phyloP scores from a whole-genome alignment of 2,888 invertebrate species.

The Rhingia campestris region DNA sequence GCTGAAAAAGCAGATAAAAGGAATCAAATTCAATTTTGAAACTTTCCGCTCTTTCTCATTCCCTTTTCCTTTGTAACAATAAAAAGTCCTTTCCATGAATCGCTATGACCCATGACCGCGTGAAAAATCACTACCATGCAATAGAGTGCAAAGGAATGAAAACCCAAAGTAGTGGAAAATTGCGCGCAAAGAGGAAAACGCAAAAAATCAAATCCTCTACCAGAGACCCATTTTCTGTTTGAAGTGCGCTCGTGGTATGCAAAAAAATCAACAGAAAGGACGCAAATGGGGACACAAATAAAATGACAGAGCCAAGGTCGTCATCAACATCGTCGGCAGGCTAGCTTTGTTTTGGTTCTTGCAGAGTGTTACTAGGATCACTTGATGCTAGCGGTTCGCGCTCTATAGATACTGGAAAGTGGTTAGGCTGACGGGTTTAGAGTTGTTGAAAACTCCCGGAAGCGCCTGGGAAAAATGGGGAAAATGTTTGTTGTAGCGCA shows the following conservation, averaged over 20 bases:
- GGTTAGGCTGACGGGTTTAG: slow-evolving; percentile 20
- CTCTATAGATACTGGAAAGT: slow-evolving; percentile 20
- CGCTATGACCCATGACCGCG: slow-evolving; percentile 71
- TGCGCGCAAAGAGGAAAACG: slow-evolving; percentile 20
- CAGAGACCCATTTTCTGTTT: slow-evolving; percentile 67
- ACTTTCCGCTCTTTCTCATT: not conserved
- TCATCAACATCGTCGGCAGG: slow-evolving; percentile 54
- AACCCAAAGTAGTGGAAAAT: slow-evolving; percentile 61
- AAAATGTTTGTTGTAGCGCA: slow-evolving; percentile 22
- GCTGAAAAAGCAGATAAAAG: slow-evolving; percentile 37
- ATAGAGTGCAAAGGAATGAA: not conserved
- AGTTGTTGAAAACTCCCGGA: slow-evolving; percentile 66
- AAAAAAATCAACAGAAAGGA: slow-evolving; percentile 64
- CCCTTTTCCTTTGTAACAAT: not conserved
- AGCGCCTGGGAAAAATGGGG: slow-evolving; percentile 15
- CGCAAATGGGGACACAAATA: slow-evolving; percentile 65
- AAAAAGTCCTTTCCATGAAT: slow-evolving; percentile 63
- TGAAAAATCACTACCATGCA: slow-evolving; percentile 59
- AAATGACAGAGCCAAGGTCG: slow-evolving; percentile 72
- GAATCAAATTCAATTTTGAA: slow-evolving; percentile 62
- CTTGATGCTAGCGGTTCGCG: slow-evolving; percentile 57
- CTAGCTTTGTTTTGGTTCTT: slow-evolving; percentile 13
- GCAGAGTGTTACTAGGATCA: slow-evolving; percentile 48
- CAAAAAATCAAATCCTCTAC: slow-evolving; percentile 22
- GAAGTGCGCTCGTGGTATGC: slow-evolving; percentile 67